phyloP scores from a whole-genome alignment of 2,113 vertebrate species.

The Seriola aureovittata region DNA sequence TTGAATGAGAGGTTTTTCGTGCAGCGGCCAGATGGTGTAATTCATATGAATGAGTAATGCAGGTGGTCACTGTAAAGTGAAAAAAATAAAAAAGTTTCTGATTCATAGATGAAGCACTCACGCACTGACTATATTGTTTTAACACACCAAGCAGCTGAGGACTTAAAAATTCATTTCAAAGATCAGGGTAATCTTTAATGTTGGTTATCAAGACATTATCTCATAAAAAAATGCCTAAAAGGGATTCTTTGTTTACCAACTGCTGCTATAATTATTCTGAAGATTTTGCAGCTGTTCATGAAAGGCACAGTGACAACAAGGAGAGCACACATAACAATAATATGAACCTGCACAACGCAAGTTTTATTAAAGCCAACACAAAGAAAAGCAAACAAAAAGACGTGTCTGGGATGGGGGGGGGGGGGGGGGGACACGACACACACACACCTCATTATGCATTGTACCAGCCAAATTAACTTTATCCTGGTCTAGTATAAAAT shows the following conservation, averaged over 20 bases:
- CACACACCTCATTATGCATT: conserved; percentile 40
- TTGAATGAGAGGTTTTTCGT: conserved; percentile 42
- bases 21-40: conserved; percentile 51
- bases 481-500: conserved; percentile 49
- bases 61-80: conserved; percentile 49
- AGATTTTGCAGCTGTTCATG: conserved; percentile 20
- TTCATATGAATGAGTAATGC: conserved; percentile 44
- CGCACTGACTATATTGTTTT: not conserved
- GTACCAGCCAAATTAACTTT: conserved; percentile 56
- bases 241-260: conserved; percentile 5
- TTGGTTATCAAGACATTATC: not conserved
- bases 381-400: conserved; percentile 37
- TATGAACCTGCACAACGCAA: not conserved
- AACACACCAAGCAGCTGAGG: conserved; percentile 3
- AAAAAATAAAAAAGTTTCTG: conserved; percentile 29
- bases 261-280: conserved; percentile 34
- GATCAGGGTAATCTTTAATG: not conserved
- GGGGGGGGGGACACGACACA: not conserved
- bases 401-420: not conserved
- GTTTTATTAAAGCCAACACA: conserved; percentile 23
- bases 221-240: not conserved
- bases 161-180: conserved; percentile 10
- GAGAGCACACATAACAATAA: conserved; percentile 19
- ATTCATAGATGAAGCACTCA: conserved; percentile 23
- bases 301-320: conserved; percentile 36